phyloP scores from a whole-genome alignment of 2,888 invertebrate species.

The Cerceris ruficornis region DNA sequence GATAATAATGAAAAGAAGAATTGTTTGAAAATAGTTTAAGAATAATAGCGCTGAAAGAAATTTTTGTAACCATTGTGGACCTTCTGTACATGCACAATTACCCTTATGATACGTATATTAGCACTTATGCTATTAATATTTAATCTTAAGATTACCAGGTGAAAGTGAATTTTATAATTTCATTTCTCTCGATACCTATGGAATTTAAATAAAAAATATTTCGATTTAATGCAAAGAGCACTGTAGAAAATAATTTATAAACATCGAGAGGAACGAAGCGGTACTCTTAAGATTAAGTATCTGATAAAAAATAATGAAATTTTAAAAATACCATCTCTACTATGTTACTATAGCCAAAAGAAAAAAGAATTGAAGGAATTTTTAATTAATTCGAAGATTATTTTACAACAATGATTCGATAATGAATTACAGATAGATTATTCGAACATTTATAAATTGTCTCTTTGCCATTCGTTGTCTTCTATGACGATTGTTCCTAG shows the following conservation, averaged over 20 bases:
- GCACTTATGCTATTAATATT: conserved; percentile 37
- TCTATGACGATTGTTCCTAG: too few relatives aligned
- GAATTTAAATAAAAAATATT: not conserved
- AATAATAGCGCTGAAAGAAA: not conserved
- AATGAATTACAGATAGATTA: too few relatives aligned
- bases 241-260: not conserved
- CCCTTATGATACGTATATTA: conserved; percentile 34
- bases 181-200: conserved; percentile 22
- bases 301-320: conserved; percentile 12
- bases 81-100: conserved; percentile 51
- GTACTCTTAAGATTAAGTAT: conserved; percentile 47
- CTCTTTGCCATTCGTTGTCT: too few relatives aligned
- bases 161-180: conserved; percentile 1
- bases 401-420: too few relatives aligned
- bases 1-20: not conserved
- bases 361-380: not conserved
- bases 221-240: not conserved
- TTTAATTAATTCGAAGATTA: too few relatives aligned
- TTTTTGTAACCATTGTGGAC: not conserved
- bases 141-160: conserved; percentile 33
- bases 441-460: too few relatives aligned
- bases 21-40: not conserved
- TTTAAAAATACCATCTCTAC: not conserved
- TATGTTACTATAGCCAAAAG: conserved; percentile 2
- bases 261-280: conserved; percentile 26